Base-by-base conservation (phyloP, 1,140 invertebrate species). In the Mercenaria mercenaria region DNA sequence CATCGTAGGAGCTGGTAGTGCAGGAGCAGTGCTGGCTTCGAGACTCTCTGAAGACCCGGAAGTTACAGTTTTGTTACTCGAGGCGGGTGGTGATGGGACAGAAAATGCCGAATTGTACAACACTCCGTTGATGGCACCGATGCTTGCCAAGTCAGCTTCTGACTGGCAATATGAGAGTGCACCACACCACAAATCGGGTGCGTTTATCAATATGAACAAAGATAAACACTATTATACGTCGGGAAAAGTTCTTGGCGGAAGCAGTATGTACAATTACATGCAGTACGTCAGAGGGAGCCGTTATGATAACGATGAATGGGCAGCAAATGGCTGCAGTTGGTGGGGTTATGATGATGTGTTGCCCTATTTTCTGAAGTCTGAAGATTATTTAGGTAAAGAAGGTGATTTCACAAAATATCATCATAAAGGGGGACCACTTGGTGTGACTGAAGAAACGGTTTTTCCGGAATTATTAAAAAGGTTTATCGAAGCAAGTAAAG, bases 241-340 rank as follows among this genome's bases (percentile, higher is more conserved):
- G 97, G 97, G 13, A 97, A 97, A 96, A 97, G 81, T 97, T 56
- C 76, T 79, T 34, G 76, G 76, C 0, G 80, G 80, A 26, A 64
- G 52, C 39, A 82, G 80, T 37, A 26, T 64, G 52, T 67, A 41
- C 11, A 41, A 82, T 43, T 26, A 26, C 3, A 82, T 82, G 98
- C 94, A 96, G 41, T 99, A 99, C 93, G 96, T 99, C 0, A 96
- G 99, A 29, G 99, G 99, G 0, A 99, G 99, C 93, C 97, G 97
- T 89, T 97, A 97, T 87, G 99, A 99, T 95, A 99, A 99, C 94
- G 98, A 99, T 93, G 96, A 96, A 8, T 99, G 99, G 80, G 47
- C 0, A 52, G 26, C 8, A 29, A 69, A 32, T 50, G 82, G 82
- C 3, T n/a, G n/a, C n/a, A n/a, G n/a, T n/a, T n/a, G n/a, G n/a